Evolutionary conservation across 35 echinoderm and acorn worm genomes (phyloP).

Genomic region (Heliocidaris erythrogramma): DNA sequence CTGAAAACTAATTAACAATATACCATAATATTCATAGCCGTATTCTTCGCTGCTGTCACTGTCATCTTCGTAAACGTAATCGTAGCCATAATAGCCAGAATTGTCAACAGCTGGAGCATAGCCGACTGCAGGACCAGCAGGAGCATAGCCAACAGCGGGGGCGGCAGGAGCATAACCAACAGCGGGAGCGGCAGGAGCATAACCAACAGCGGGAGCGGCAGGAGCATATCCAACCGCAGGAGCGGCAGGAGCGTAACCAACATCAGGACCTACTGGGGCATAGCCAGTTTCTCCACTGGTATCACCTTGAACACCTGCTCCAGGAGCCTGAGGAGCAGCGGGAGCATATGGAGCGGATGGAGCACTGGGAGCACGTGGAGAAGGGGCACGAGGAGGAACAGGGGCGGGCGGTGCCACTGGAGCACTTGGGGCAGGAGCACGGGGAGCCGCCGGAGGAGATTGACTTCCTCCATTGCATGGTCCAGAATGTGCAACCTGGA

Average conservation of each 20-base stretch:
- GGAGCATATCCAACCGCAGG: background rate
- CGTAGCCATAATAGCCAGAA: constrained; percentile 20
- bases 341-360: background rate
- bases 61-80: constrained; percentile 11
- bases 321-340: constrained; percentile 16
- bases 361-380: background rate
- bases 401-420: background rate
- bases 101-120: background rate
- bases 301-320: background rate
- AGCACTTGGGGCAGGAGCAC: background rate
- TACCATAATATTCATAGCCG: constrained; percentile 11
- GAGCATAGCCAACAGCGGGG: background rate
- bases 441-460: background rate
- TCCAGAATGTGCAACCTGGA: constrained; percentile 1
- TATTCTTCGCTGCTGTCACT: constrained; percentile 18
- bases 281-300: background rate
- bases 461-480: background rate
- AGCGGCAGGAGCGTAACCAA: background rate
- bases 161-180: background rate
- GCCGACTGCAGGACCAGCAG: background rate
- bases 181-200: background rate
- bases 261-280: background rate
- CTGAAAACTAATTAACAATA: too few species aligned
- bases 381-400: background rate
- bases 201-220: background rate